Evolutionary conservation across 2,888 invertebrate species (phyloP).

Genomic region (Punctoribates punctum): DNA sequence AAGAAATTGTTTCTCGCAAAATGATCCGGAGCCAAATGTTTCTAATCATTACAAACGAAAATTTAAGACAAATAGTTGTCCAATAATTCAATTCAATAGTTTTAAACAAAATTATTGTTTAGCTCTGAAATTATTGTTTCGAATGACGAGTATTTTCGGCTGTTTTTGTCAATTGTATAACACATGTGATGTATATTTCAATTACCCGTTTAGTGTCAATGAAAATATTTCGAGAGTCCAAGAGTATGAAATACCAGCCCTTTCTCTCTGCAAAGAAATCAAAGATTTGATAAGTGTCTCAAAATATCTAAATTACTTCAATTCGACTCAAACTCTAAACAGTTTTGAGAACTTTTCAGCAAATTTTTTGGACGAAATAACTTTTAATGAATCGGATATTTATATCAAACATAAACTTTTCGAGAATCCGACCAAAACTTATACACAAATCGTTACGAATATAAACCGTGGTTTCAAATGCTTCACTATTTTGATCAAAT

Average conservation of each 20-base stretch:
- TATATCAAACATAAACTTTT: background rate
- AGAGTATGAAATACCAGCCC: background rate
- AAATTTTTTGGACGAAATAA: background rate
- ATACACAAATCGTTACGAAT: background rate
- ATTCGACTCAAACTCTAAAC: background rate
- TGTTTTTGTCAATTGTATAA: background rate
- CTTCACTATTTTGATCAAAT: background rate
- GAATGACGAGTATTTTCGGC: background rate
- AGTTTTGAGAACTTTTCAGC: background rate
- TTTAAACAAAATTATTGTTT: too few species aligned
- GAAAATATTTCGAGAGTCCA: background rate
- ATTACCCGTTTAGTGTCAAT: background rate
- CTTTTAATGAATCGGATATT: background rate
- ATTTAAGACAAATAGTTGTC: too few species aligned
- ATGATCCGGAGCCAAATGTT: too few species aligned
- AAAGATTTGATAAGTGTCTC: background rate
- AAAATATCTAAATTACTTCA: background rate
- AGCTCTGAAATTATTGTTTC: too few species aligned
- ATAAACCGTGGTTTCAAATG: slow-evolving; percentile 1
- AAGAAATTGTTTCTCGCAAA: too few species aligned
- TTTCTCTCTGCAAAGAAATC: background rate
- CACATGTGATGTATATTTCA: background rate
- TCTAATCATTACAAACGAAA: too few species aligned
- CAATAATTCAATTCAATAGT: too few species aligned
- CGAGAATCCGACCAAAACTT: background rate